Evolutionary conservation across 2,797 vertebrate genomes (phyloP).

Genomic region (Gambelia wislizenii): DNA sequence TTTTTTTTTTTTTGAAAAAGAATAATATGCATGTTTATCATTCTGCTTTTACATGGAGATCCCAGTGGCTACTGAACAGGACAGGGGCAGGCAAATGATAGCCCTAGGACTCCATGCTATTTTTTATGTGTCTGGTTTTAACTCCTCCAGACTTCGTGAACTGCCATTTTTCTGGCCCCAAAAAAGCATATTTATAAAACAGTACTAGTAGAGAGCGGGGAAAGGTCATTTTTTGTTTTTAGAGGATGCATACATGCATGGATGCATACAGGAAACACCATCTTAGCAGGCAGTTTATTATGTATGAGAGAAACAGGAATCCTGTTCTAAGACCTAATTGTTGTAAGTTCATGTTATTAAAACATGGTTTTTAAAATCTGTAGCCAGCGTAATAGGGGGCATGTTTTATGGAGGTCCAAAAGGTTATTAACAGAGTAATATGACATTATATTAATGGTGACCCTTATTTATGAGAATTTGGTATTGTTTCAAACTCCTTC

Average conservation of each 20-base stretch:
- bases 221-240: neutral
- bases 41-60: neutral
- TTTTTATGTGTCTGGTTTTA: too few species aligned
- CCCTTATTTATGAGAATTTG: neutral
- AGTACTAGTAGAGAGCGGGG: neutral
- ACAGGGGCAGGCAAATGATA: too few species aligned
- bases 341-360: neutral
- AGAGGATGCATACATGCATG: neutral
- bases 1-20: neutral
- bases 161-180: too few species aligned
- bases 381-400: neutral
- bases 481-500: neutral
- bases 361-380: neutral
- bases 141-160: too few species aligned
- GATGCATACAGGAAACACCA: neutral
- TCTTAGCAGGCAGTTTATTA: neutral
- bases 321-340: neutral
- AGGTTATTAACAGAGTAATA: neutral
- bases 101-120: too few species aligned
- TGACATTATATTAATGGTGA: neutral
- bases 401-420: neutral
- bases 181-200: neutral
- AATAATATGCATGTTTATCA: neutral
- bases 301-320: neutral
- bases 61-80: neutral